Evolutionary conservation across 1,140 invertebrate species (phyloP).

Genomic region (Sipha flava): DNA sequence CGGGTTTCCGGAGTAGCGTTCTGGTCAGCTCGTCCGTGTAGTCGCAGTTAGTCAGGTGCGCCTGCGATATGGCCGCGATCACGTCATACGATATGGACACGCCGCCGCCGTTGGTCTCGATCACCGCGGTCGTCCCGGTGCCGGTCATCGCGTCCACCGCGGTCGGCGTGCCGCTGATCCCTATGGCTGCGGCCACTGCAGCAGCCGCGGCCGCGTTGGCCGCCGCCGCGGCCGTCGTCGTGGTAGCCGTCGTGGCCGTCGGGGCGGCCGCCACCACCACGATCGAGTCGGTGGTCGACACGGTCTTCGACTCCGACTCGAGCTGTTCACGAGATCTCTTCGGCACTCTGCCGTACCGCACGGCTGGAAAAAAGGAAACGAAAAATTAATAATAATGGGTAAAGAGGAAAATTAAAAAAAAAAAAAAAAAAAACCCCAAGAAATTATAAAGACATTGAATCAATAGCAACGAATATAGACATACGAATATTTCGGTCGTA

Average conservation of each 20-base stretch:
- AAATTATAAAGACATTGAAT: no score
- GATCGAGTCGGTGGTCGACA: constrained; percentile 41
- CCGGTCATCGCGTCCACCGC: constrained; percentile 45
- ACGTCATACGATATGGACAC: constrained; percentile 71
- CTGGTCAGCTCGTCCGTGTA: constrained; percentile 80
- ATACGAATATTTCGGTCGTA: no score
- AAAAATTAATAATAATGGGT: not conserved
- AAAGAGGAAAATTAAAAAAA: no score
- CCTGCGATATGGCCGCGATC: constrained; percentile 78
- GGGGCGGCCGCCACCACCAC: constrained; percentile 37
- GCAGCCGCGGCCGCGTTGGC: constrained; percentile 73
- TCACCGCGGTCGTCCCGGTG: constrained; percentile 41
- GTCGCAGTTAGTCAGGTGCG: constrained; percentile 79
- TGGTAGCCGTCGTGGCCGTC: constrained; percentile 24
- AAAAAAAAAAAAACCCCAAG: no score
- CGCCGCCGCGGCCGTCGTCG: constrained; percentile 34
- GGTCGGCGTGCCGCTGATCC: constrained; percentile 76
- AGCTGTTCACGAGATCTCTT: constrained; percentile 80
- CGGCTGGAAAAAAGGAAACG: constrained; percentile 55
- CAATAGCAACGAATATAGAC: no score
- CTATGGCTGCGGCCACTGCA: constrained; percentile 86
- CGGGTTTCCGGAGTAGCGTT: constrained; percentile 60
- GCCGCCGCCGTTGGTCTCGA: constrained; percentile 42
- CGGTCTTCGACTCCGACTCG: constrained; percentile 46
- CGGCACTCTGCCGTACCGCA: constrained; percentile 89